Evolutionary conservation across 2,113 vertebrate genomes (phyloP).

Genomic region (Hiodon tergisus): DNA sequence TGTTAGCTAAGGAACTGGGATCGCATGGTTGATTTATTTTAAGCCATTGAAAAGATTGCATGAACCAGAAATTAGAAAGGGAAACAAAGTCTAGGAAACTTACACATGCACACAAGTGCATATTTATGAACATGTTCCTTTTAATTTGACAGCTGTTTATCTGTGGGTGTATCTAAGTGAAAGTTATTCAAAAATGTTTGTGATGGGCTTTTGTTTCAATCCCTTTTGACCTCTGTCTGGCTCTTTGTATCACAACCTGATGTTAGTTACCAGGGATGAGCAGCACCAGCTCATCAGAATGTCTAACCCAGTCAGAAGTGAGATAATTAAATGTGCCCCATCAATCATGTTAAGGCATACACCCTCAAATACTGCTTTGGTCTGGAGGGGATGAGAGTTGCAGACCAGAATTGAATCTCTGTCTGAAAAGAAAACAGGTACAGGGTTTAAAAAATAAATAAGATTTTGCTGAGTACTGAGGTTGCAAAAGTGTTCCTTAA

Average conservation of each 20-base stretch:
- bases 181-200: neutral
- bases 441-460: constrained; percentile 23
- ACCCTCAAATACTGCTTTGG: constrained; percentile 41
- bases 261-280: constrained; percentile 13
- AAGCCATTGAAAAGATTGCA: neutral
- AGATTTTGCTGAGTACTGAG: constrained; percentile 22
- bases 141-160: neutral
- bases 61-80: neutral
- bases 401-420: neutral
- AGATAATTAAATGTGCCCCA: constrained; percentile 48
- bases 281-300: constrained; percentile 25
- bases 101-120: too few species aligned
- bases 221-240: constrained; percentile 31
- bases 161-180: neutral
- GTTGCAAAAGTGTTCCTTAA: constrained; percentile 17
- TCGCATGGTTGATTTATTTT: too few species aligned
- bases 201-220: constrained; percentile 39
- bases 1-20: neutral
- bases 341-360: constrained; percentile 52
- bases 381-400: neutral
- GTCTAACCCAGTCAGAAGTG: constrained; percentile 37
- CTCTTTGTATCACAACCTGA: constrained; percentile 6
- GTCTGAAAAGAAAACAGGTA: neutral
- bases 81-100: too few species aligned
- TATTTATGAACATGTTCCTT: too few species aligned